Evolutionary conservation across 1,140 invertebrate species (phyloP), one percentile per base, ranked within the genome.

Genomic region (Drosophila kepulauana): DNA sequence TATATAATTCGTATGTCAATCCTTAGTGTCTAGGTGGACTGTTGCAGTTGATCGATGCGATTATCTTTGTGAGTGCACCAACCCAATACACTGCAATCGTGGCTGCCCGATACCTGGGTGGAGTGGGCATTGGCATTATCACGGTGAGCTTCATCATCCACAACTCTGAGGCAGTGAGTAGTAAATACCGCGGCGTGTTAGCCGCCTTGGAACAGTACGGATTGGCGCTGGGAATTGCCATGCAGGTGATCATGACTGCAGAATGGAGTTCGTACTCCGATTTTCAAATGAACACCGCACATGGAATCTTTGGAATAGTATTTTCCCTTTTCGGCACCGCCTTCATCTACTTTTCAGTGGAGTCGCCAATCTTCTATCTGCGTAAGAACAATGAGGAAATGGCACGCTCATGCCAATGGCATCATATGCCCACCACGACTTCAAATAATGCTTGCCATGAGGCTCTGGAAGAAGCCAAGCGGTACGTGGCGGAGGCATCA

Each of bases 271-370:
- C 5, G 1, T 6, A 45, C 3, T 15, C 58, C 7, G 62, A 45
- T 5, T 45, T 81, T 11, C 35, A 38, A 5, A n/a, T 69, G 8
- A 91, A 88, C 41, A 49, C 68, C 6, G 64, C 78, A 5, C 89
- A 91, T 45, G 89, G 89, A 4, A 89, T 89, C 13, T 79, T 91
- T 15, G 82, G 77, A 11, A 86, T 91, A 51, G 64, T 86, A 1
- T 76, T 89, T 7, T 48, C 72, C 2, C n/a, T 80, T 5, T 0
- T 80, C 0, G 70, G 79, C 0, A 10, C 80, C 1, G 46, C 48
- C 7, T 43, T 52, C 2, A 25, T 78, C 7, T 59, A 43, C 7
- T 25, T 75, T 0, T 46, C 71, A 0, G 69, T 76, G 3, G 89
- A 91, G 7, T 91, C 89, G 3, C 89, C 89, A 4, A 71, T 91